Percentiles rank a stretch among this genome's conserved stretches.
phyloP scores from a whole-genome alignment of 2,113 vertebrate genomes.

The Jaculus jaculus region DNA sequence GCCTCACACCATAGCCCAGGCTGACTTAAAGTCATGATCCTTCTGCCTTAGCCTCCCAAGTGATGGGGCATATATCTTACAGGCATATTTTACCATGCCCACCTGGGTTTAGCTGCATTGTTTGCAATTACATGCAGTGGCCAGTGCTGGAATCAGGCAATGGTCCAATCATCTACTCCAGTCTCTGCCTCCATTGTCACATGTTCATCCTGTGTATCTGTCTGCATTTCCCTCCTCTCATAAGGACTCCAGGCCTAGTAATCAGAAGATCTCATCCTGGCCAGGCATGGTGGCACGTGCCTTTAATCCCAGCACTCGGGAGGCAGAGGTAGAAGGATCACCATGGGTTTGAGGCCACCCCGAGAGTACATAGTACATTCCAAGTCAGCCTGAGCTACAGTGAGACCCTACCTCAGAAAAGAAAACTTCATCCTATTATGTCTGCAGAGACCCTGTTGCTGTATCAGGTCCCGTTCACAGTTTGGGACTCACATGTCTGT shows the following conservation, averaged over 20 bases:
- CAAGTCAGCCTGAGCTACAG: too few species aligned
- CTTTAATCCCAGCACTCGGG: too few species aligned
- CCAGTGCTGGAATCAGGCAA: too few species aligned
- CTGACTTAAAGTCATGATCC: neutral
- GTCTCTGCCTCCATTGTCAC: neutral
- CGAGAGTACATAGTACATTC: too few species aligned
- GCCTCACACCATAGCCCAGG: neutral
- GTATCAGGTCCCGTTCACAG: neutral
- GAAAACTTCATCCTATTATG: fast-evolving
- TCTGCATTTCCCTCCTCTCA: neutral
- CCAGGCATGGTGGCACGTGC: too few species aligned
- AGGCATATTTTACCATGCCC: neutral
- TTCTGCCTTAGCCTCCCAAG: neutral
- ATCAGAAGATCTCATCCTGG: too few species aligned
- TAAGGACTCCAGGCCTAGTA: neutral
- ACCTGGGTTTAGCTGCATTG: neutral
- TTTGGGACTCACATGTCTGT: neutral
- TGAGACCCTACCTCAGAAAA: too few species aligned
- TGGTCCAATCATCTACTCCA: too few species aligned
- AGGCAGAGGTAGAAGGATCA: too few species aligned
- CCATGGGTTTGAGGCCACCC: too few species aligned
- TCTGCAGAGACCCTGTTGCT: neutral
- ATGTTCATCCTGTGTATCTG: neutral
- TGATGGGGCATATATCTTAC: neutral
- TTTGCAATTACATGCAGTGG: too few species aligned